Evolutionary conservation across 2,888 invertebrate species (phyloP), one percentile per base, ranked within the genome.

Genomic region (Callosobruchus maculatus): DNA sequence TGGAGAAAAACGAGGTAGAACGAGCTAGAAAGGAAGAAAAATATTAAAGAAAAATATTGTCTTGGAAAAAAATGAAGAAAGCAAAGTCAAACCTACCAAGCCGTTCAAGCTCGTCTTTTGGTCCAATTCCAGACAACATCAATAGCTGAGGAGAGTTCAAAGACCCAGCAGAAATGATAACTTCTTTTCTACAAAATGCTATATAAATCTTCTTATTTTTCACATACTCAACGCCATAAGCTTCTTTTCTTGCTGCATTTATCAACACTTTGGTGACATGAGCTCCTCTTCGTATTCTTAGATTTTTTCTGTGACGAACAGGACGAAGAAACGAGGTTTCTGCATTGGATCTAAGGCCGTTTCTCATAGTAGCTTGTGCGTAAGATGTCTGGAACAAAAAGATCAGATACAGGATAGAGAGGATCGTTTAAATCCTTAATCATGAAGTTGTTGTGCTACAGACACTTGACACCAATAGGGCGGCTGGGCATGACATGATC

Each of bases 71-170:
- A n/a, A n/a, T n/a, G n/a, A n/a, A n/a, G n/a, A n/a, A n/a, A n/a
- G n/a, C n/a, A n/a, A n/a, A n/a, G n/a, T n/a, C n/a, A n/a, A n/a
- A n/a, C n/a, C 26, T 70, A 75, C 78, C 85, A 26, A 88, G 80
- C 73, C 90, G 87, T 76, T 90, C 82, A 71, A 93, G 83, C 78
- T 93, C 91, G 1, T 89, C 85, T 79, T 85, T 88, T 0, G 93
- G 93, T 0, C 93, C 93, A 18, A 93, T 85, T 0, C 84, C 84
- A 5, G 96, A 96, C 4, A 98, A 86, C 95, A 97, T 95, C 13
- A 98, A 89, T 1, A 98, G 85, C 85, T 98, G 97, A 0, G 97
- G 96, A 0, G 96, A 94, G 81, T 95, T 95, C 77, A 98, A 93
- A 0, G 96, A 91, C 0, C 97, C 97, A 0, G 95, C 95, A 20